Base-by-base conservation (phyloP, 2,888 invertebrate genomes). In the Dasypolia templi region DNA sequence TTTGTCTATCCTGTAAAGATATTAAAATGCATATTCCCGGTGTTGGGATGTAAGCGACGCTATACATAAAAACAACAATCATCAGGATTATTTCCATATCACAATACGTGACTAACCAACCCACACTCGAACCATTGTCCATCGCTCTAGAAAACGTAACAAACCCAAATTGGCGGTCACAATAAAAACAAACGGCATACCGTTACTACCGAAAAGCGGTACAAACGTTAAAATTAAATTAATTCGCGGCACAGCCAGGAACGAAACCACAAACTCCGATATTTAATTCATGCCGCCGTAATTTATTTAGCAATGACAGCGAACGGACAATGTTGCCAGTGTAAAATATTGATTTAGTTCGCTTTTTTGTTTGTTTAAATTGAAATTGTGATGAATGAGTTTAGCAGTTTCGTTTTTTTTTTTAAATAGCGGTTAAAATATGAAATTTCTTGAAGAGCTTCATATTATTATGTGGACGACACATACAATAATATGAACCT, bases 241-340 rank as follows among this genome's bases (percentile, higher is more conserved):
- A 83, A 88, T 86, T 83, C 79, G 83, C 80, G 77, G 63, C 74
- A 49, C 67, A 80, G 66, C 49, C 64, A 81, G 80, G 75, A 77
- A 65, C 82, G 75, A 73, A 77, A 84, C 79, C 75, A 61, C 86
- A 81, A 83, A 75, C 72, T 80, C 79, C 59, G 73, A 86, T 89
- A 89, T 87, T 88, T 87, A 88, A 89, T 90, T 88, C 87, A 87
- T 86, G 51, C 68, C 42, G 66, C 32, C 65, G 79, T 89, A 88
- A 89, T 89, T 89, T 88, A 90, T 90, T 89, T 88, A 88, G 86
- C 84, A 79, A 77, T 75, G 82, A 85, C 84, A 85, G 78, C 76
- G 65, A 68, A 26, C 74, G 81, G 64, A 77, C 76, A 74, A 65
- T 82, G 77, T 81, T 76, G 68, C 74, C 72, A 72, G 72, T 59